Evolutionary conservation across 2,888 invertebrate genomes (phyloP).

Genomic region (Geotrupes spiniger): DNA sequence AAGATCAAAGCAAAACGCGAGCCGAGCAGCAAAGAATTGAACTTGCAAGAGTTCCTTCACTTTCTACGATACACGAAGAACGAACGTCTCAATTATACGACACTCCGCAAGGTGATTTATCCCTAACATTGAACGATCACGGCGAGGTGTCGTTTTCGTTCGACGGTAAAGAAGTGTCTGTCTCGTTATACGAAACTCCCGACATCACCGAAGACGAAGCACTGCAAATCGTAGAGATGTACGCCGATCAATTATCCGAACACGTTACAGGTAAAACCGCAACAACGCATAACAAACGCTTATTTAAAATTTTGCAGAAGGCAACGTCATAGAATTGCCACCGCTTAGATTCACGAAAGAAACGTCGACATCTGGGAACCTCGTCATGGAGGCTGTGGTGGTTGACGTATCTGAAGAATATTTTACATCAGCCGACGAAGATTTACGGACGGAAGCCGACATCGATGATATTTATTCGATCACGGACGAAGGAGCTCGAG

Average conservation of each 20-base stretch:
- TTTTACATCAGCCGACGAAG: constrained; percentile 77
- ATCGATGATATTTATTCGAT: constrained; percentile 78
- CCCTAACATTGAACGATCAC: constrained; percentile 73
- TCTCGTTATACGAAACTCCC: constrained; percentile 88
- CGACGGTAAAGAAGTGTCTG: constrained; percentile 88
- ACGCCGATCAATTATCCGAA: constrained; percentile 88
- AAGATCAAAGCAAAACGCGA: constrained; percentile 62
- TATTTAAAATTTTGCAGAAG: constrained; percentile 55
- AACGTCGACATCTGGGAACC: constrained; percentile 82
- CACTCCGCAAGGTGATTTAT: constrained; percentile 66
- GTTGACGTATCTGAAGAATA: constrained; percentile 87
- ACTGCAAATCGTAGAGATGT: constrained; percentile 89
- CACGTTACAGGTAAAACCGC: constrained; percentile 63
- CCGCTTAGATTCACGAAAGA: constrained; percentile 86
- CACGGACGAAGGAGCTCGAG: constrained; percentile 62
- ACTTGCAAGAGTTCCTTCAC: constrained; percentile 73
- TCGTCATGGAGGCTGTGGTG: constrained; percentile 87
- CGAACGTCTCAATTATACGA: constrained; percentile 85
- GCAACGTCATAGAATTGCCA: constrained; percentile 82
- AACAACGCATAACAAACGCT: constrained; percentile 4
- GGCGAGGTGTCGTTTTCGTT: constrained; percentile 88
- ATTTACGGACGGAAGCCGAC: constrained; percentile 81
- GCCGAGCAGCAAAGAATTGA: constrained; percentile 56
- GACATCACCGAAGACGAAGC: constrained; percentile 91
- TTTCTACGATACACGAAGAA: constrained; percentile 90